phyloP scores from a whole-genome alignment of 2,113 vertebrate species.

The Rhineura floridana region DNA sequence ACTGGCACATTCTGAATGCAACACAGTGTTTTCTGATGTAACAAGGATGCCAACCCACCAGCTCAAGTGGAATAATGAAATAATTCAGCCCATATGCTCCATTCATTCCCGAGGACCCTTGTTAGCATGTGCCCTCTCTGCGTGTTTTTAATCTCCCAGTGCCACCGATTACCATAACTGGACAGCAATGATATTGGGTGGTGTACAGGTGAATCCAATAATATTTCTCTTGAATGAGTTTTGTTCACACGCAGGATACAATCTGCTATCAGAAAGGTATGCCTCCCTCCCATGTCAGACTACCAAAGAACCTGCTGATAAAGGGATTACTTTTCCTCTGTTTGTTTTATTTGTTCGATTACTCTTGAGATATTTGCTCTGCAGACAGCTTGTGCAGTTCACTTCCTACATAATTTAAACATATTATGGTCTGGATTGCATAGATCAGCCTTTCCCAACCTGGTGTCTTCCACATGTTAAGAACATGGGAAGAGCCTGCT shows the following conservation, averaged over 20 bases:
- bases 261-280: neutral
- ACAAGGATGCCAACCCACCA: neutral
- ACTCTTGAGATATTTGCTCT: neutral
- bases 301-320: neutral
- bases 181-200: neutral
- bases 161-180: slow-evolving; percentile 3
- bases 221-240: neutral
- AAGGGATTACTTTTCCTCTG: neutral
- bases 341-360: neutral
- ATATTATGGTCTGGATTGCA: neutral
- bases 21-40: slow-evolving; percentile 9
- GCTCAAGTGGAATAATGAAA: slow-evolving; percentile 33
- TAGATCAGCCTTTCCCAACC: neutral
- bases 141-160: slow-evolving; percentile 25
- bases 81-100: neutral
- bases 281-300: neutral
- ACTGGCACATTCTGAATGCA: slow-evolving; percentile 1
- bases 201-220: neutral
- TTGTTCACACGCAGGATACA: neutral
- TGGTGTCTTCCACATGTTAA: neutral
- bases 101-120: slow-evolving; percentile 33
- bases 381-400: neutral
- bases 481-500: too few species aligned
- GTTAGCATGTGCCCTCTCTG: slow-evolving; percentile 5
- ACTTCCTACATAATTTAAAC: neutral